These are phyloP conservation scores for Temnothorax ravouxi DNA, from an alignment of 2,888 invertebrate species.

Conservation along the genomic window DNA sequence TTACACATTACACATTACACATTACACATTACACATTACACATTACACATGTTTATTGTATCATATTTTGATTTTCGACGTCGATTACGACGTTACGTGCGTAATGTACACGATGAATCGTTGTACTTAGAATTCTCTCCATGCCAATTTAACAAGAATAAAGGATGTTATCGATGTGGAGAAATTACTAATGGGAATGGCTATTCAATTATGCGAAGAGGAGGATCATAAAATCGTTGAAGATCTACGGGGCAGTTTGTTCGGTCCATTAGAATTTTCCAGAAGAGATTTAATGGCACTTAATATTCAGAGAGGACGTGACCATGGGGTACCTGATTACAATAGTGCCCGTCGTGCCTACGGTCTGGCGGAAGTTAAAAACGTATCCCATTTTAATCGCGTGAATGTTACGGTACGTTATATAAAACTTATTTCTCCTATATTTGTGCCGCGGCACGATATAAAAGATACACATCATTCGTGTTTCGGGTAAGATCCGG, in stretches of 20 bases:
- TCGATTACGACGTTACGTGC: too few species aligned
- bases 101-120: conserved; percentile 65
- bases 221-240: conserved; percentile 86
- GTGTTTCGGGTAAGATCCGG: conserved; percentile 61
- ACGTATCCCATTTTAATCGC: conserved; percentile 79
- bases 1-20: too few species aligned
- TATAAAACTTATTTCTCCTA: background rate
- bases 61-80: too few species aligned
- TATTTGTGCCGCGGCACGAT: background rate
- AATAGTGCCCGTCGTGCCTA: conserved; percentile 88
- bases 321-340: conserved; percentile 89
- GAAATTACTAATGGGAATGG: conserved; percentile 88
- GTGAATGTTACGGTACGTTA: conserved; percentile 42
- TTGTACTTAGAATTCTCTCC: conserved; percentile 75
- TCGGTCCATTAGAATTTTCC: conserved; percentile 88
- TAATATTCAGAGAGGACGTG: conserved; percentile 88
- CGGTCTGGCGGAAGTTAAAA: conserved; percentile 82
- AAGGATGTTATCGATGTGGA: conserved; percentile 86
- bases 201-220: conserved; percentile 61
- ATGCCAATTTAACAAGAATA: conserved; percentile 61
- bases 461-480: background rate
- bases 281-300: conserved; percentile 88
- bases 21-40: too few species aligned
- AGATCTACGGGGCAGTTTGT: conserved; percentile 87
- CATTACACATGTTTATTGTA: background rate